These are phyloP conservation scores for Cyprinodon diabolis DNA, from an alignment of 2,797 vertebrate genomes.

Conservation along the genomic window DNA sequence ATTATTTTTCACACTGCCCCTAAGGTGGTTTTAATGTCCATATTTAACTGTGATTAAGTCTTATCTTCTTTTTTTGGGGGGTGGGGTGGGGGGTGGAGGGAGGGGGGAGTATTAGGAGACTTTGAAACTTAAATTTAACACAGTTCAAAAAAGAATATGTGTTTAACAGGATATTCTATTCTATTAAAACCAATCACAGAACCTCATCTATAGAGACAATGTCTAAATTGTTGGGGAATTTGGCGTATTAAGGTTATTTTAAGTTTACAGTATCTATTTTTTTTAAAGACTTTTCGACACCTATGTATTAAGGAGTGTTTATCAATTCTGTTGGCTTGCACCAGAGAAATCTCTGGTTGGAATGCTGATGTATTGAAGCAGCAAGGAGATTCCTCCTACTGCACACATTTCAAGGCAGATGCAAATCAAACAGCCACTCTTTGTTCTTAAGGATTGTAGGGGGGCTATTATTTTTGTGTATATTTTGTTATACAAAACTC, in stretches of 20 bases:
- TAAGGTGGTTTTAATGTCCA: background rate
- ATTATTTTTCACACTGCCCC: background rate
- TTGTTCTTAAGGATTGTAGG: no score
- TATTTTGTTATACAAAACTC: background rate
- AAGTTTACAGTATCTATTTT: background rate
- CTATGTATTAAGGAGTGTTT: no score
- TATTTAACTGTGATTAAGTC: background rate
- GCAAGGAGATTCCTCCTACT: no score
- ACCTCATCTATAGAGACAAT: background rate
- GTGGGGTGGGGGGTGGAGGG: no score
- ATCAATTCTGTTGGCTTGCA: no score
- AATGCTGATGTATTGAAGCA: no score
- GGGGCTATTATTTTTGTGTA: background rate
- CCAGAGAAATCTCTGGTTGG: no score
- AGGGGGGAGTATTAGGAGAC: background rate
- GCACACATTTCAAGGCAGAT: no score
- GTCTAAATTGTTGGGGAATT: background rate
- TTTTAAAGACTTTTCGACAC: no score
- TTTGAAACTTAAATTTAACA: background rate
- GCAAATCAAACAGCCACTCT: no score
- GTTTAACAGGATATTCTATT: background rate
- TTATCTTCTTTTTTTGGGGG: no score
- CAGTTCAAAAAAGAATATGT: background rate
- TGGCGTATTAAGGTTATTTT: background rate
- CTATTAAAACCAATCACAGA: background rate